phyloP scores from a whole-genome alignment of 2,113 vertebrate species.

The Tautogolabrus adspersus region DNA sequence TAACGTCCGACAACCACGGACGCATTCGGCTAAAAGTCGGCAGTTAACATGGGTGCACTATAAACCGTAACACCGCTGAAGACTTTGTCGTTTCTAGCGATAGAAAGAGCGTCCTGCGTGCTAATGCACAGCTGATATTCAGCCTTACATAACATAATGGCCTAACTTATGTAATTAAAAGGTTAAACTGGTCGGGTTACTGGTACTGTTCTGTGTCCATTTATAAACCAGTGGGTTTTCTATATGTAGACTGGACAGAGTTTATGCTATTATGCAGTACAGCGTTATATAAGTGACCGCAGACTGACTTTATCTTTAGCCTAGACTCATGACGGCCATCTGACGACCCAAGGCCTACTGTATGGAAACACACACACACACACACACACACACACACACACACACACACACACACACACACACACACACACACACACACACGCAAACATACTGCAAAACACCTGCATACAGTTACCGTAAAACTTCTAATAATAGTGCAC shows the following conservation, averaged over 20 bases:
- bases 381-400: conserved; percentile 19
- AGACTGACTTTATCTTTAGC: conserved; percentile 51
- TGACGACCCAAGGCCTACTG: conserved; percentile 23
- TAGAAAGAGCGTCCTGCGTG: too few relatives aligned
- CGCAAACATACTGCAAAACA: too few relatives aligned
- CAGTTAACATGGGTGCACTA: too few relatives aligned
- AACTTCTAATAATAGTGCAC: too few relatives aligned
- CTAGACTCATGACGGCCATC: conserved; percentile 25
- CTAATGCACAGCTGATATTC: too few relatives aligned
- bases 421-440: too few relatives aligned
- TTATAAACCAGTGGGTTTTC: neutral
- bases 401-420: conserved; percentile 9
- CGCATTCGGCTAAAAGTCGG: too few relatives aligned
- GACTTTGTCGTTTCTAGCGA: too few relatives aligned
- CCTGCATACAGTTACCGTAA: too few relatives aligned
- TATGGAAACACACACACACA: conserved; percentile 15
- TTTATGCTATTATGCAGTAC: conserved; percentile 2
- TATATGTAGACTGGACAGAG: neutral
- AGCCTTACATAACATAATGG: too few relatives aligned
- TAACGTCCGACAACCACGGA: too few relatives aligned
- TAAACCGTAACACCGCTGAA: too few relatives aligned
- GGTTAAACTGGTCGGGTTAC: neutral
- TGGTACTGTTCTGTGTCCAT: neutral
- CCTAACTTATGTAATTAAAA: neutral
- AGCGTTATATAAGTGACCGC: conserved; percentile 31